These are phyloP conservation scores for Dione juno DNA, from an alignment of 2,888 invertebrate genomes.

Conservation along the genomic window DNA sequence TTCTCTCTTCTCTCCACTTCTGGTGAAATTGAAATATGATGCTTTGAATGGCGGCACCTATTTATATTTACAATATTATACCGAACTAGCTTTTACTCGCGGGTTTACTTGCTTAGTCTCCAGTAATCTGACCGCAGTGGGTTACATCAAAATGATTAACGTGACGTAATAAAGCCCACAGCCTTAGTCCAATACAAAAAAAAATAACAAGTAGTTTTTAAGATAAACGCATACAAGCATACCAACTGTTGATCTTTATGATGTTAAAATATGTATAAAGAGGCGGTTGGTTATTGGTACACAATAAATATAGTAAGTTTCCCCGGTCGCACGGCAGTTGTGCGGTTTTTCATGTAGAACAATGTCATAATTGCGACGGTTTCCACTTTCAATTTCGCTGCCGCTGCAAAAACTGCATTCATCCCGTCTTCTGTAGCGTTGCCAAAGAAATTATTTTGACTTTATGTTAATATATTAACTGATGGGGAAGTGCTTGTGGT, in stretches of 20 bases:
- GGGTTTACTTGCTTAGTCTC: no score
- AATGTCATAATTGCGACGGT: conserved; percentile 75
- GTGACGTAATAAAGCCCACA: no score
- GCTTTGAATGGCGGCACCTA: no score
- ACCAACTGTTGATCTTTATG: neutral
- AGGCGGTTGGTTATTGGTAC: neutral
- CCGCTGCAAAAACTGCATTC: conserved; percentile 62
- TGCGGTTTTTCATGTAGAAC: conserved; percentile 65
- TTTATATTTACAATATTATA: no score
- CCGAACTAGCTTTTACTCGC: no score
- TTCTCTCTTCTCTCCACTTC: no score
- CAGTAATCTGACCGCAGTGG: no score
- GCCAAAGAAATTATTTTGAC: conserved; percentile 40
- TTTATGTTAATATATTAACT: neutral
- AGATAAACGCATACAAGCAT: neutral
- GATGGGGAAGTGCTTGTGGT: no score
- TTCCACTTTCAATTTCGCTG: conserved; percentile 81
- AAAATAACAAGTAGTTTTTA: no score
- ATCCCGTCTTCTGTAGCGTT: conserved; percentile 43
- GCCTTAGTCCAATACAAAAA: no score
- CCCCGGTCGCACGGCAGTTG: conserved; percentile 49
- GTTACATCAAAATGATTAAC: no score
- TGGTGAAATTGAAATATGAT: no score
- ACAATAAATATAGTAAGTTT: conserved; percentile 26
- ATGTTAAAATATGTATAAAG: neutral